A percentile compares a stretch with the other conserved stretches of the same genome.
These are phyloP conservation scores for Saccostrea cuccullata DNA, from an alignment of 1,140 invertebrate species.

Conservation along the genomic window DNA sequence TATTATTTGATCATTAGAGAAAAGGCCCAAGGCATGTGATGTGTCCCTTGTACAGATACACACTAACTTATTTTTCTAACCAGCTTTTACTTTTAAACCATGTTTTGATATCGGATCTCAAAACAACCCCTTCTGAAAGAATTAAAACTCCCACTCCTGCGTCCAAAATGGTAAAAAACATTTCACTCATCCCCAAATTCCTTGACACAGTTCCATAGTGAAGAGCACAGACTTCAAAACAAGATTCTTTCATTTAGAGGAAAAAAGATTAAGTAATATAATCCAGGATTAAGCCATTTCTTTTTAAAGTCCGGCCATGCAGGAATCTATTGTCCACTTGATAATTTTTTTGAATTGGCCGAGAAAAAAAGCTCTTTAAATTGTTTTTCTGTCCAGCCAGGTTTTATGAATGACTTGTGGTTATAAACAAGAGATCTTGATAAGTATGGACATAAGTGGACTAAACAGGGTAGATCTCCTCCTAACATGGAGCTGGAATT, in stretches of 20 bases:
- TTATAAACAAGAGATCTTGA: not conserved
- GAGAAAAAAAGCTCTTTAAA: not conserved
- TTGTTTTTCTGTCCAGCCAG: not conserved
- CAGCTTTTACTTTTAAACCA: not conserved
- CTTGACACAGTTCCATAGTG: conserved; percentile 19
- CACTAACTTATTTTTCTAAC: not conserved
- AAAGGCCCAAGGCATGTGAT: not conserved
- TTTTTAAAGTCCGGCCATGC: not conserved
- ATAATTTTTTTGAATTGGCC: not conserved
- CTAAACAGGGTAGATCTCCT: not conserved
- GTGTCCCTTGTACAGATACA: not conserved
- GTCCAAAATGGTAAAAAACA: not conserved
- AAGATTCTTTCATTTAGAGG: not conserved
- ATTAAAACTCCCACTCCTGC: not conserved
- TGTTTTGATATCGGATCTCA: not conserved
- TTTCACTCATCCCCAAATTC: conserved; percentile 32
- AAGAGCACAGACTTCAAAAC: not conserved
- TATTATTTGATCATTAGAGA: not conserved
- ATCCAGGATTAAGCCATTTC: not conserved
- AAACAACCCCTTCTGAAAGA: conserved; percentile 2
- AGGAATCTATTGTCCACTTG: not conserved
- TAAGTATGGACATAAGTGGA: not conserved
- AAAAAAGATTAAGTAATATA: not conserved
- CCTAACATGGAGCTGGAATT: not conserved
- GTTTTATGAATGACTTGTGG: conserved; percentile 17